Conservation (phyloP, 2,888 invertebrate genomes). For the Phymatocera aterrima region DNA sequence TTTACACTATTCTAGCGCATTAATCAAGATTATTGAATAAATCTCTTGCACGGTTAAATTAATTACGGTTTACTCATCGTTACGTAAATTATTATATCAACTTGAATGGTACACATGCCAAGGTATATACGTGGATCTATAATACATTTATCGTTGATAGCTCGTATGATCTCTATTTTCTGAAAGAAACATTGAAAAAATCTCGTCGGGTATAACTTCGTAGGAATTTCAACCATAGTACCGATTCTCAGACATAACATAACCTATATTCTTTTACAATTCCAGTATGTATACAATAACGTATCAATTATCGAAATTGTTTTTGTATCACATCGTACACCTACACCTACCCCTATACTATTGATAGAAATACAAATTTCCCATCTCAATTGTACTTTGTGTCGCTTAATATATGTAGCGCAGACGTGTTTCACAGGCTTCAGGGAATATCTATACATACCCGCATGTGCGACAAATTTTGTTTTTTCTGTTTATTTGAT, state of each 20-base stretch:
- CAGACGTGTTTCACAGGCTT: background rate
- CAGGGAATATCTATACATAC: background rate
- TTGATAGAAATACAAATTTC: background rate
- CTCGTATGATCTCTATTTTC: background rate
- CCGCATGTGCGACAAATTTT: too few species aligned
- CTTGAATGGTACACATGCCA: background rate
- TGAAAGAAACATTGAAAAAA: too few species aligned
- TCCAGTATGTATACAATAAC: background rate
- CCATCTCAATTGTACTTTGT: background rate
- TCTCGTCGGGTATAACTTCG: too few species aligned
- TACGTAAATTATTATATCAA: conserved; percentile 10
- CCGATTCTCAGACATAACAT: too few species aligned
- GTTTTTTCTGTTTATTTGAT: too few species aligned
- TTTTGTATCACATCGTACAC: too few species aligned
- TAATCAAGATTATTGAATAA: too few species aligned
- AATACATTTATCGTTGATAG: background rate
- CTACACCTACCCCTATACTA: background rate
- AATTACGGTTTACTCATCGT: background rate
- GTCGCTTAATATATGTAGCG: background rate
- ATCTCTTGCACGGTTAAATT: background rate
- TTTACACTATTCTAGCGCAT: too few species aligned
- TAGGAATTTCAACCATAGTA: too few species aligned
- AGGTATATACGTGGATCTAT: background rate
- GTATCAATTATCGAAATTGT: background rate
- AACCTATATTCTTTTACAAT: too few species aligned